These are phyloP conservation scores for Camarhynchus parvulus DNA, from an alignment of 2,113 vertebrate genomes.

Conservation along the genomic window DNA sequence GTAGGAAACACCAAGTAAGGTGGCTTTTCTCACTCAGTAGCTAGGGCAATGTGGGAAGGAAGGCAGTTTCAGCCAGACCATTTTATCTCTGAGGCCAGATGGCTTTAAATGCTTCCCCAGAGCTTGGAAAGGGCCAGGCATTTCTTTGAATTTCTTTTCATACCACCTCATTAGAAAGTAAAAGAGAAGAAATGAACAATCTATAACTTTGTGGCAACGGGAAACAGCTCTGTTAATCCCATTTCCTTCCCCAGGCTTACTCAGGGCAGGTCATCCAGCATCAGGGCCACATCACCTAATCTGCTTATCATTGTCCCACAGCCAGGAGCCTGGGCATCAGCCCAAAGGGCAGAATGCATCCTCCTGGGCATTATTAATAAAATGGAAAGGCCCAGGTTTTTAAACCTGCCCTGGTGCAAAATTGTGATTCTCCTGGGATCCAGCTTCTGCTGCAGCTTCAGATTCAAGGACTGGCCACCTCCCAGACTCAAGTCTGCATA, in stretches of 20 bases:
- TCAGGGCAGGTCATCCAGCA: background rate
- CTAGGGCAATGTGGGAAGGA: constrained; percentile 32
- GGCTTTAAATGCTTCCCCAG: constrained; percentile 58
- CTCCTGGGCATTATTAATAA: background rate
- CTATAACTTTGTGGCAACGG: background rate
- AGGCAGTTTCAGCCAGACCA: constrained; percentile 20
- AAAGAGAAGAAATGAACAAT: constrained; percentile 48
- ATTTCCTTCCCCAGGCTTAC: background rate
- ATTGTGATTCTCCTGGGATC: background rate
- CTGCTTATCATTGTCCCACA: background rate
- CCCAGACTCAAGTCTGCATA: background rate
- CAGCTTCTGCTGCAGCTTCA: background rate
- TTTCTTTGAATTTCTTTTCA: constrained; percentile 30
- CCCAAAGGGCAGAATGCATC: background rate
- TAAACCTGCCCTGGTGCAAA: background rate
- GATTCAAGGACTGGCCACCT: background rate
- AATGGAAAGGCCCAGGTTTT: background rate
- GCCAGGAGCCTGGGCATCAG: background rate
- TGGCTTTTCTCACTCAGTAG: background rate
- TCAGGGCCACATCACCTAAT: background rate
- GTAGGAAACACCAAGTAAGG: constrained; percentile 37
- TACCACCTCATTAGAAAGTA: constrained; percentile 37
- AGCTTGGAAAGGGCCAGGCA: constrained; percentile 6
- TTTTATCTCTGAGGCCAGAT: constrained; percentile 56
- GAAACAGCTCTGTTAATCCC: constrained; percentile 34